Conservation (phyloP, 64 coral and sea anemone genomes). For the Stichodactyla mertensii region DNA sequence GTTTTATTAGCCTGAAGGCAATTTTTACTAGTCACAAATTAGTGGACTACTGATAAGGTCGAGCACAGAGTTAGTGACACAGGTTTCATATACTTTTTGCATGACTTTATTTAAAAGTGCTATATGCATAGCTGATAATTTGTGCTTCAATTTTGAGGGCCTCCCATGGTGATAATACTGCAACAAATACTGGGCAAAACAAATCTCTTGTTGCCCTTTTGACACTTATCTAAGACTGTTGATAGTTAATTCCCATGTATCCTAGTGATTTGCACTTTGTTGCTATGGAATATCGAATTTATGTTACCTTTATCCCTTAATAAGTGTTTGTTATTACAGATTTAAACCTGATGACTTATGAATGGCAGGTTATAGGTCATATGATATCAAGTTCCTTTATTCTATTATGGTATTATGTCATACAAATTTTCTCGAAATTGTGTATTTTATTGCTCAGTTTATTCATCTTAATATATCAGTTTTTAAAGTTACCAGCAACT, state of each 20-base stretch:
- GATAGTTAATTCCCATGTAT: constrained; percentile 1
- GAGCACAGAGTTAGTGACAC: no score
- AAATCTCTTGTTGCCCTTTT: not conserved
- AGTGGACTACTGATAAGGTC: no score
- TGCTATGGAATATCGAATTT: not conserved
- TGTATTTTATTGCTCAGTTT: no score
- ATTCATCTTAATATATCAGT: no score
- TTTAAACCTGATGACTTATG: not conserved
- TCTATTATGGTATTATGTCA: not conserved
- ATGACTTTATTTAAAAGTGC: not conserved
- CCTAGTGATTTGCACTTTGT: not conserved
- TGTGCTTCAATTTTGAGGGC: not conserved
- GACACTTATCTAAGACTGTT: not conserved
- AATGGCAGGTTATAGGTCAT: not conserved
- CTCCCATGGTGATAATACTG: not conserved
- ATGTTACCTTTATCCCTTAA: not conserved
- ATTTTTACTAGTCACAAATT: no score
- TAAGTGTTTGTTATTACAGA: not conserved
- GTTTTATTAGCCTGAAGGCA: no score
- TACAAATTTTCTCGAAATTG: no score
- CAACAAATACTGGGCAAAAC: not conserved
- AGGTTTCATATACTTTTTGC: not conserved
- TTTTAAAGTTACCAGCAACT: no score
- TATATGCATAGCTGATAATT: not conserved
- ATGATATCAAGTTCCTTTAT: not conserved